These are phyloP conservation scores for Cheilosia grossa DNA, from an alignment of 2,888 invertebrate genomes.

Conservation along the genomic window DNA sequence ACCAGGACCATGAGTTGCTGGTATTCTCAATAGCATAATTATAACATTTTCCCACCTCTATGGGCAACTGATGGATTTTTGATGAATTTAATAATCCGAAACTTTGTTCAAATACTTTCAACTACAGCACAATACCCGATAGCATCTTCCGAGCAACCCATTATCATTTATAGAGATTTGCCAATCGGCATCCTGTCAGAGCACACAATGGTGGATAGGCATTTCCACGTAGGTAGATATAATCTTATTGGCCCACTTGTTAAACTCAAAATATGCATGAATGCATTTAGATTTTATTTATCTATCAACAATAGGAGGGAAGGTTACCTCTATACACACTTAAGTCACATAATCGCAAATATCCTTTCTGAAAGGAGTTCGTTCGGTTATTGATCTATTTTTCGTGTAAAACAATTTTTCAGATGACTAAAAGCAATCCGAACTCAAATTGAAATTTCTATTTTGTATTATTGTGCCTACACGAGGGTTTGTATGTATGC, in stretches of 20 bases:
- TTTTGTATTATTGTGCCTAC: slow-evolving; percentile 3
- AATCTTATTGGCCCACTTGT: not conserved
- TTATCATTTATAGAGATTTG: not conserved
- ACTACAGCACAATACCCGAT: not conserved
- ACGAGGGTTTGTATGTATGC: not conserved
- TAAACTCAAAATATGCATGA: slow-evolving; percentile 2
- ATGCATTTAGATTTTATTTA: slow-evolving; percentile 2
- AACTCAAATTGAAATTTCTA: slow-evolving; percentile 15
- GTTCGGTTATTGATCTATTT: slow-evolving; percentile 7
- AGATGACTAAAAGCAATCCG: slow-evolving; percentile 27
- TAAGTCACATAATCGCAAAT: not conserved
- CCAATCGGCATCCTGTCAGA: slow-evolving; percentile 5
- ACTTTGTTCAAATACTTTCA: too few species aligned
- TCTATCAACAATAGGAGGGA: not conserved
- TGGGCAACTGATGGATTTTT: not conserved
- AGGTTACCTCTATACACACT: not conserved
- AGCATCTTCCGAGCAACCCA: not conserved
- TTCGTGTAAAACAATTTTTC: slow-evolving; percentile 17
- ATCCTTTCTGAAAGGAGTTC: slow-evolving; percentile 13
- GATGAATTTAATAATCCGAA: too few species aligned
- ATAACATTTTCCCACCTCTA: not conserved
- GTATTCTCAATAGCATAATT: not conserved
- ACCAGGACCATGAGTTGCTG: not conserved
- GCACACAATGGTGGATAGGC: not conserved
- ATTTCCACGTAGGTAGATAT: not conserved